These are phyloP conservation scores for Axea sp. DNA, from an alignment of 2,888 invertebrate species.

Conservation along the genomic window DNA sequence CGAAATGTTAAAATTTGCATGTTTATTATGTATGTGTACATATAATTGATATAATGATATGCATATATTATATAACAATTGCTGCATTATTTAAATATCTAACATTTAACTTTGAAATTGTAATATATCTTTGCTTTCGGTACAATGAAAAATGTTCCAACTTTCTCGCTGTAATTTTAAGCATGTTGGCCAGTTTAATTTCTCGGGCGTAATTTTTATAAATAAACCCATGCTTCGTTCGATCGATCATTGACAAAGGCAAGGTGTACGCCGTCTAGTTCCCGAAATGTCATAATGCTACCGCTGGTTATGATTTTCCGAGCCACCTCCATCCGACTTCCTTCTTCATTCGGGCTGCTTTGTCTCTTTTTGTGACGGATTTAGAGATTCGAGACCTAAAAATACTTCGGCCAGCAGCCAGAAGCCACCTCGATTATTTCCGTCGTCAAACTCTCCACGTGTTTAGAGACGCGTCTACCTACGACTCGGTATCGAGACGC, in stretches of 20 bases:
- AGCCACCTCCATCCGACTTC: constrained; percentile 33
- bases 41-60: too few relatives aligned
- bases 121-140: too few relatives aligned
- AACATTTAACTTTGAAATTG: too few relatives aligned
- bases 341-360: constrained; percentile 62
- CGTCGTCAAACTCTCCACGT: constrained; percentile 71
- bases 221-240: too few relatives aligned
- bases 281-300: constrained; percentile 36
- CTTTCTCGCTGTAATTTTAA: too few relatives aligned
- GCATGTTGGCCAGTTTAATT: too few relatives aligned
- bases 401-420: constrained; percentile 70
- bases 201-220: too few relatives aligned
- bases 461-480: constrained; percentile 62
- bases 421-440: constrained; percentile 70
- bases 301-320: constrained; percentile 45
- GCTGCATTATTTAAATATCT: too few relatives aligned
- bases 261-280: constrained; percentile 13
- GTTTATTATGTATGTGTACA: too few relatives aligned
- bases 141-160: too few relatives aligned
- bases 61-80: too few relatives aligned
- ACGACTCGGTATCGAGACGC: constrained; percentile 17
- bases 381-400: constrained; percentile 70
- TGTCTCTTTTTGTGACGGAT: constrained; percentile 73
- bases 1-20: too few relatives aligned
- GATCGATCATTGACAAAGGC: constrained; percentile 10